Evolutionary conservation across 2,797 vertebrate species (phyloP), one percentile per base, ranked within the genome.

Genomic region (Astyanax mexicanus): DNA sequence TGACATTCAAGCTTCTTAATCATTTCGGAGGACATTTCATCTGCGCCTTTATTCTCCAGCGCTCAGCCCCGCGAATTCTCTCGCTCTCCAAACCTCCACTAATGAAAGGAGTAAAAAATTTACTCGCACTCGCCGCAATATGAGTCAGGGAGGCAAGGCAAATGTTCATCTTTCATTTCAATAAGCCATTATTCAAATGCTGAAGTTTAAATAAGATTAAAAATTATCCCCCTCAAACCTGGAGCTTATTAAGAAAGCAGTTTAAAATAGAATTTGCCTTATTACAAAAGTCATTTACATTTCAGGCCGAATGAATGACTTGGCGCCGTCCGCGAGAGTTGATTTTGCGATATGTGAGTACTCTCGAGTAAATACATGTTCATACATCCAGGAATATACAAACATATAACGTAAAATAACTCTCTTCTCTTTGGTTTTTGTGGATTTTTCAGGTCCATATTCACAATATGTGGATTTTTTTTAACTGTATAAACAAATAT

Each of bases 1-100:
- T 88, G 90, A 87, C 89, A 89, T 87, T 88, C 87, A 86, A 83
- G 84, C 80, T 79, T 60, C 81, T 84, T 85, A 85, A 90, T 87
- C 86, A 85, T 82, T 81, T 81, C 69, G 70, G 68, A 77, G 78
- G 77, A 85, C 66, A 72, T 74, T 83, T 79, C 73, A 77, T 58
- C 54, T 79, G 45, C 69, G 79, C 54, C 58, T 68, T 80, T 80
- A 54, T 83, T 73, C 75, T 72, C 57, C 60, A n/a, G 68, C 62
- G 57, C 72, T 32, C 29, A 32, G 29, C 29, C n/a, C 68, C 67
- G 19, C 17, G n/a, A 65, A 78, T 69, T 76, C 70, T 74, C 65
- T 67, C 40, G 55, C 74, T 77, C 77, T 74, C 74, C 81, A 83
- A 69, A 66, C 72, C 79, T 57, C 73, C 79, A 81, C 73, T 86